Evolutionary conservation across 2,797 vertebrate genomes (phyloP), one percentile per base, ranked within the genome.

Genomic region (Crocidura indochinensis): DNA sequence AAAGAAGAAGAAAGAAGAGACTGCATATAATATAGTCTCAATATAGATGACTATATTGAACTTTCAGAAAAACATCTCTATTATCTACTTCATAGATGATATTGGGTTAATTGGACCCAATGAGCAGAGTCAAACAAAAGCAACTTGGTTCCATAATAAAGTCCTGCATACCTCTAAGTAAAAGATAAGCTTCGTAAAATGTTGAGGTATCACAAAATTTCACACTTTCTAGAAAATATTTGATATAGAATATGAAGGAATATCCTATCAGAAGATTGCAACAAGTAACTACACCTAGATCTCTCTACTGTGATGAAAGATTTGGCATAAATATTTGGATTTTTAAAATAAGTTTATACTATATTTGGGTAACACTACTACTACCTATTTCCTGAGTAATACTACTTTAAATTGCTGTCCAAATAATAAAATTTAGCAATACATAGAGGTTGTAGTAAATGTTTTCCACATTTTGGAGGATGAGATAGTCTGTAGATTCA

Each of bases 31-130:
- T 38, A 38, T 5, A 38, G 38, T 38, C 38, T 38, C 9, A 49
- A 6, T 72, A 7, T 68, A 92, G 47, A 92, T 20, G 73, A 68
- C 29, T 19, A 49, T n/a, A 2, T 22, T 89, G 60, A 82, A 81
- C 89, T 91, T 38, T 49, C 8, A 47, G 31, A 92, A 77, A 88
- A 74, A 26, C 11, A 89, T n/a, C 14, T 74, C 15, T 76, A 5
- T 51, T 31, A 72, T 60, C 12, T 19, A 80, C 44, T 47, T 20
- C 56, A 62, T 2, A 75, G 85, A 91, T 73, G 8, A 71, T 51
- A 49, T 76, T 65, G 22, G 38, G 22, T 56, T 88, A 67, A 80
- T 27, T 65, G 38, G 27, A 74, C 19, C 49, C 81, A 8, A 71
- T 29, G 29, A 64, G 10, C n/a, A 84, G 11, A 27, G 65, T 38